Evolutionary conservation across 2,797 vertebrate species (phyloP), one percentile per base, ranked within the genome.

Genomic region (Halcyon badia): DNA sequence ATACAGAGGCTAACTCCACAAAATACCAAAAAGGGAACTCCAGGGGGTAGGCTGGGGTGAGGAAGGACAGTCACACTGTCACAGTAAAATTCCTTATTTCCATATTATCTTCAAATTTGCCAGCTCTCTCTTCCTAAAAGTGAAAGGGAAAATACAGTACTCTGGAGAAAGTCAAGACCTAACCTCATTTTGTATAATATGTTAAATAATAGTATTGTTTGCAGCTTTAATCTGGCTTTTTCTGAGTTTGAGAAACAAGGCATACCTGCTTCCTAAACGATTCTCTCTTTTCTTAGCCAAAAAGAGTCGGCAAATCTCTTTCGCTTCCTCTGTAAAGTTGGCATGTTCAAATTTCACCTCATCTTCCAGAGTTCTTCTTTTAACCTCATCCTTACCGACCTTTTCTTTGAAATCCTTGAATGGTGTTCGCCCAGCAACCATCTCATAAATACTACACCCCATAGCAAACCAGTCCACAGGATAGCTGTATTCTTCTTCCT

Each of bases 391-490:
- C 94, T 99, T 99, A 82, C 97, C 98, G 61, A 99, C 95, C 92
- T 99, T 99, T 90, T 99, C 98, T 97, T 99, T 99, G 97, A 97
- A 99, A 97, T 98, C 98, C 98, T 98, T 99, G 96, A 99, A 99
- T 6, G 99, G 99, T 30, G 99, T 99, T 97, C 99, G 98, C 39
- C 98, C 99, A 14, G 99, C 99, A 89, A 99, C 97, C 99, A 99
- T 99, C 97, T 99, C 99, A 73, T 99, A 99, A 97, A 99, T 99
- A 95, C 99, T 99, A 97, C 99, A 99, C 28, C 99, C 99, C 98
- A 99, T 97, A 37, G 99, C 98, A 98, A 99, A 99, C 99, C 99
- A 99, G 98, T 99, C 99, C 98, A 99, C 99, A 0, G 99, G 98
- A 37, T 99, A 99, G 96, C 98, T 98, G 97, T 99, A 99, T 8